Percentiles rank a stretch among this genome's conserved stretches.
These are phyloP conservation scores for Lepidurus arcticus DNA, from an alignment of 1,140 invertebrate species.

Conservation along the genomic window DNA sequence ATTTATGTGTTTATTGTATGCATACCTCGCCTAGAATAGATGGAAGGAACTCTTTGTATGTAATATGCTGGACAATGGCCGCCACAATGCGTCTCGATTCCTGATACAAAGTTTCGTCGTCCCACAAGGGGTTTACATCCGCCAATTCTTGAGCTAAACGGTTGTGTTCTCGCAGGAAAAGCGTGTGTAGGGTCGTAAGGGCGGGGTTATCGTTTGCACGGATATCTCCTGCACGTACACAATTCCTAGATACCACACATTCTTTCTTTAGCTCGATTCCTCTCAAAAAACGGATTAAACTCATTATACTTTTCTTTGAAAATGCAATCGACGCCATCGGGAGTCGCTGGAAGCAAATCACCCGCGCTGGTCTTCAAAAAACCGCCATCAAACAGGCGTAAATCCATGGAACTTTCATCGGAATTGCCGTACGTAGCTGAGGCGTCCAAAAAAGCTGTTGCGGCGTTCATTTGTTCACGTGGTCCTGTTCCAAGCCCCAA, in stretches of 20 bases:
- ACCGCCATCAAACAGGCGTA: slow-evolving; percentile 51
- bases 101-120: slow-evolving; percentile 79
- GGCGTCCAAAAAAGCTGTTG: slow-evolving; percentile 64
- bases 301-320: slow-evolving; percentile 37
- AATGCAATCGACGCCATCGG: slow-evolving; percentile 39
- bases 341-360: slow-evolving; percentile 39
- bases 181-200: slow-evolving; percentile 70
- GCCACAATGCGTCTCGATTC: slow-evolving; percentile 73
- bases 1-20: neutral
- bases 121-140: slow-evolving; percentile 76
- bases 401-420: slow-evolving; percentile 47
- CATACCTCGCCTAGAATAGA: slow-evolving; percentile 59
- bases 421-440: slow-evolving; percentile 63
- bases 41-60: slow-evolving; percentile 79
- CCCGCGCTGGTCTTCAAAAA: slow-evolving; percentile 47
- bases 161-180: slow-evolving; percentile 86
- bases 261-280: neutral
- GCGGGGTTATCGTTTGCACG: slow-evolving; percentile 82
- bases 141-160: slow-evolving; percentile 67
- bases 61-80: slow-evolving; percentile 73
- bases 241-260: slow-evolving; percentile 39
- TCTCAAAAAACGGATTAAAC: slow-evolving; percentile 19
- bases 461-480: slow-evolving; percentile 78
- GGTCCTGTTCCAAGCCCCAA: slow-evolving; percentile 50
- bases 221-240: slow-evolving; percentile 66